Percentiles rank a stretch among this genome's conserved stretches.
These are phyloP conservation scores for Allobates femoralis DNA, from an alignment of 2,797 vertebrate species.

Conservation along the genomic window DNA sequence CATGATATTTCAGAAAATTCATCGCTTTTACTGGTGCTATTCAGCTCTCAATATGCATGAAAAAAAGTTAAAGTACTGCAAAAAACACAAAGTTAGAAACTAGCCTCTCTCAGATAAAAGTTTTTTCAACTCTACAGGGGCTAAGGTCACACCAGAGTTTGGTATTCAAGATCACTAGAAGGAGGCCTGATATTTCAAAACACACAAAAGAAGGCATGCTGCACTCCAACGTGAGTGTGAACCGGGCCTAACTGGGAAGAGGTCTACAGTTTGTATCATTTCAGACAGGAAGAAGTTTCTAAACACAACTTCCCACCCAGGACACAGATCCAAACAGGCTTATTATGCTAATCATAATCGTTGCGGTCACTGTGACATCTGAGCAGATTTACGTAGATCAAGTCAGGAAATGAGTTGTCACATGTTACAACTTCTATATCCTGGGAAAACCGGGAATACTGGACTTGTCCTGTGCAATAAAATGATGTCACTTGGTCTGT, in stretches of 20 bases:
- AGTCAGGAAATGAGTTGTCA: slow-evolving; percentile 19
- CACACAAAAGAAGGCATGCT: too few relatives aligned
- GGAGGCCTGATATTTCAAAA: too few relatives aligned
- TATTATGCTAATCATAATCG: neutral
- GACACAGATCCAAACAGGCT: neutral
- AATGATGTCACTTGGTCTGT: neutral
- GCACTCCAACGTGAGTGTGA: too few relatives aligned
- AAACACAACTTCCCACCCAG: neutral
- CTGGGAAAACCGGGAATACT: slow-evolving; percentile 1
- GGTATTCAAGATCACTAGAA: too few relatives aligned
- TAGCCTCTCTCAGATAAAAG: too few relatives aligned
- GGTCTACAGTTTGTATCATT: neutral
- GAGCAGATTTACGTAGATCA: neutral
- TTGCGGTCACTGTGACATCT: neutral
- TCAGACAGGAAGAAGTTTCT: neutral
- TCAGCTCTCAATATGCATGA: too few relatives aligned
- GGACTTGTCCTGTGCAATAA: neutral
- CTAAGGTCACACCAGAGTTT: too few relatives aligned
- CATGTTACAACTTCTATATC: neutral
- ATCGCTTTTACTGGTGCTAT: too few relatives aligned
- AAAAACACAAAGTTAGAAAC: too few relatives aligned
- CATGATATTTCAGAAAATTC: too few relatives aligned
- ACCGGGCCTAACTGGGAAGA: neutral
- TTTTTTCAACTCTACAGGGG: too few relatives aligned
- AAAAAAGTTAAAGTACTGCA: too few relatives aligned